A percentile compares a stretch with the other conserved stretches of the same genome.
These are phyloP conservation scores for Aulostomus chinensis DNA, from an alignment of 2,797 vertebrate genomes.

Conservation along the genomic window DNA sequence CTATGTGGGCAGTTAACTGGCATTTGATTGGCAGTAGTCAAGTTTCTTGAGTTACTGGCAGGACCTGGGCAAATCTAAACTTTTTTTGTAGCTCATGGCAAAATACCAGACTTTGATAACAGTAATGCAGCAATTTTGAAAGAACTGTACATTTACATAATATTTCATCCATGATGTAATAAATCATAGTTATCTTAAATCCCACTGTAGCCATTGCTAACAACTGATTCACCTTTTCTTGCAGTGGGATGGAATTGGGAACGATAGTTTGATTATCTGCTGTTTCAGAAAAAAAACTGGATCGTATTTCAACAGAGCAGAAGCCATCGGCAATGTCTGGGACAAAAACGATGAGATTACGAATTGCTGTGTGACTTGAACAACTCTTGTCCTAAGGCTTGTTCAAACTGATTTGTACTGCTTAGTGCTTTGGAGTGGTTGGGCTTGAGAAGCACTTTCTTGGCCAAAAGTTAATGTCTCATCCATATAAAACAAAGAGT, in stretches of 20 bases:
- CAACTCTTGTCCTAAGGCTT: conserved; percentile 56
- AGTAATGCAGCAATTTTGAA: no score
- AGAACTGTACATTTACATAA: no score
- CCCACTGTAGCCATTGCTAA: no score
- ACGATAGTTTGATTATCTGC: conserved; percentile 42
- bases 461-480: conserved; percentile 33
- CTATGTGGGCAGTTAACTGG: no score
- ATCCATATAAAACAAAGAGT: conserved; percentile 26
- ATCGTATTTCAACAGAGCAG: conserved; percentile 54
- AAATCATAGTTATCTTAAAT: no score
- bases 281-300: conserved; percentile 45
- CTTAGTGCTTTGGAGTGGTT: conserved; percentile 34
- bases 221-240: conserved; percentile 28
- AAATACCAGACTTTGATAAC: no score
- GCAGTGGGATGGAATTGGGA: conserved; percentile 24
- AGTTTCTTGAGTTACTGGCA: no score
- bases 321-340: conserved; percentile 39
- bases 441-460: conserved; percentile 18
- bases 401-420: conserved; percentile 57
- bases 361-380: conserved; percentile 49
- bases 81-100: no score
- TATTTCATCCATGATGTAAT: no score
- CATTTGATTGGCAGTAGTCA: no score
- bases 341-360: conserved; percentile 53
- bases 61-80: no score